phyloP scores from a whole-genome alignment of 2,113 vertebrate genomes.

The Hepsetus odoe region DNA sequence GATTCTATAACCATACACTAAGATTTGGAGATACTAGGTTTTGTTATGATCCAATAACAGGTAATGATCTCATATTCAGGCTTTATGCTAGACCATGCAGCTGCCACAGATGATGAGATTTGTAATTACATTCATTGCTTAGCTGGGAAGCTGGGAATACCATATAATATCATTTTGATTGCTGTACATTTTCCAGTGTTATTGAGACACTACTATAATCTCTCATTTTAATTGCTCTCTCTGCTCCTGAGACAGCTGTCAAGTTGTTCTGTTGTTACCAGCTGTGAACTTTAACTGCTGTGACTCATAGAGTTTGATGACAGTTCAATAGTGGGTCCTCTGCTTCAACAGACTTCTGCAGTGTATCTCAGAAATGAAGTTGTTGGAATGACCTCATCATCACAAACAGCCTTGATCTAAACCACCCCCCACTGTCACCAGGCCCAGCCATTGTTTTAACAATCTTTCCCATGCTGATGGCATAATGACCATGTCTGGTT shows the following conservation, averaged over 20 bases:
- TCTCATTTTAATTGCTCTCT: constrained; percentile 48
- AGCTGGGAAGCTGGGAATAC: background rate
- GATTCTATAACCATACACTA: too few relatives aligned
- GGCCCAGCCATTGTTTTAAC: constrained; percentile 8
- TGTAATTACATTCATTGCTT: background rate
- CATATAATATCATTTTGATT: background rate
- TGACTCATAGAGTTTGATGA: constrained; percentile 65
- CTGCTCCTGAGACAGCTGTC: constrained; percentile 62
- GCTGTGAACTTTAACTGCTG: constrained; percentile 63
- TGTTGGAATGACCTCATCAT: constrained; percentile 52
- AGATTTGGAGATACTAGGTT: background rate
- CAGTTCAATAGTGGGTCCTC: constrained; percentile 48
- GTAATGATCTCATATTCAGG: background rate
- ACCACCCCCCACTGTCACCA: constrained; percentile 27
- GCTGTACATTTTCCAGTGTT: background rate
- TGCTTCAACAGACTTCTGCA: constrained; percentile 48
- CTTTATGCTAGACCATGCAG: background rate
- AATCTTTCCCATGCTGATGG: constrained; percentile 17
- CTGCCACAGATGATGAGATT: background rate
- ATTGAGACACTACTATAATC: constrained; percentile 6
- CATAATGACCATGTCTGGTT: constrained; percentile 2
- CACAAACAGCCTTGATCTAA: constrained; percentile 38
- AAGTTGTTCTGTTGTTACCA: constrained; percentile 66
- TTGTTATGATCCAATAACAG: background rate
- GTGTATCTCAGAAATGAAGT: constrained; percentile 10